A percentile compares a stretch with the other conserved stretches of the same genome.
phyloP scores from a whole-genome alignment of 2,888 invertebrate genomes.

The Cyclophora albipunctata region DNA sequence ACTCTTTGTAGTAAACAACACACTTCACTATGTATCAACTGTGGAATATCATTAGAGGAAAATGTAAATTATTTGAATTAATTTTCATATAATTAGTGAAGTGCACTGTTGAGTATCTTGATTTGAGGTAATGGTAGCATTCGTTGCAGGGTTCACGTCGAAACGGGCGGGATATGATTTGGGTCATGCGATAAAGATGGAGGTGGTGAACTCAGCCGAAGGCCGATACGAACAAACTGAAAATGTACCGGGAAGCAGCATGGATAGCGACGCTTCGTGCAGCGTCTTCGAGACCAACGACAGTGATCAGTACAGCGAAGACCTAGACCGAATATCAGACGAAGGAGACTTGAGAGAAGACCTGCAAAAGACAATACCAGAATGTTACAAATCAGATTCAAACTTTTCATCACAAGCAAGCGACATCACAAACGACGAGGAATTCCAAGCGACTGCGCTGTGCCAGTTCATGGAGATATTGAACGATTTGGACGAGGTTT shows the following conservation, averaged over 20 bases:
- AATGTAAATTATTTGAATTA: slow-evolving; percentile 40
- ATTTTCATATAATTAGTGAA: slow-evolving; percentile 4
- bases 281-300: slow-evolving; percentile 49
- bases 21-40: slow-evolving; percentile 48
- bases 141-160: slow-evolving; percentile 59
- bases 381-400: slow-evolving; percentile 65
- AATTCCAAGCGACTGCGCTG: slow-evolving; percentile 66
- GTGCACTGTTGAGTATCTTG: not conserved
- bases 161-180: slow-evolving; percentile 61
- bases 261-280: slow-evolving; percentile 54
- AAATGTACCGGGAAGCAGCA: slow-evolving; percentile 49
- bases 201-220: slow-evolving; percentile 56
- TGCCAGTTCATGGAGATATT: slow-evolving; percentile 74
- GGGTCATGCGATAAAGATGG: slow-evolving; percentile 68
- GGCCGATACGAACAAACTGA: slow-evolving; percentile 58
- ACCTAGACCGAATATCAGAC: slow-evolving; percentile 49
- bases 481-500: slow-evolving; percentile 74
- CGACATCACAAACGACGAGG: slow-evolving; percentile 63
- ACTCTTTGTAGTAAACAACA: slow-evolving; percentile 21
- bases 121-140: slow-evolving; percentile 13
- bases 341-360: slow-evolving; percentile 63
- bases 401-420: slow-evolving; percentile 61
- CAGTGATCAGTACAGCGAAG: slow-evolving; percentile 41
- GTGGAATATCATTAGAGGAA: slow-evolving; percentile 52
- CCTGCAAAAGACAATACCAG: slow-evolving; percentile 61